A percentile compares a stretch with the other conserved stretches of the same genome.
Conservation (phyloP, 2,797 vertebrate genomes). For the Eulemur rubriventer region DNA sequence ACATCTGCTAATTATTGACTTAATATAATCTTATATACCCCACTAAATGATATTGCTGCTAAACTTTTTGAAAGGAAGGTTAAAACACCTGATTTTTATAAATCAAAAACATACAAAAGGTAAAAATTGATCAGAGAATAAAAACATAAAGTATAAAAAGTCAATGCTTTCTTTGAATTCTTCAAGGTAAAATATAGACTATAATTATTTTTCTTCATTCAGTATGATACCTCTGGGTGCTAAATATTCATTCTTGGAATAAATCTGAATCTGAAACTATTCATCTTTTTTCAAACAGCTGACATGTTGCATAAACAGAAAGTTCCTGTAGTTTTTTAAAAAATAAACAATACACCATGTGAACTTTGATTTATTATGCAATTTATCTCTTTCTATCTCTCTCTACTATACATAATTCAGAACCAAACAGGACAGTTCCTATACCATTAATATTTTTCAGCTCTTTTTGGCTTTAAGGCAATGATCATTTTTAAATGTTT, state of each 20-base stretch:
- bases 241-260: constrained; percentile 86
- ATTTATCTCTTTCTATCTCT: constrained; percentile 88
- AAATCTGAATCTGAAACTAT: constrained; percentile 85
- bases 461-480: constrained; percentile 85
- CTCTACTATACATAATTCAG: constrained; percentile 86
- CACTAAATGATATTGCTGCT: constrained; percentile 26
- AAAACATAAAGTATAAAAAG: constrained; percentile 76
- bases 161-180: constrained; percentile 72
- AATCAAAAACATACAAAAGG: constrained; percentile 73
- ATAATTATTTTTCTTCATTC: constrained; percentile 84
- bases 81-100: constrained; percentile 74
- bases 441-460: constrained; percentile 87
- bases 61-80: constrained; percentile 68
- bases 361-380: constrained; percentile 88
- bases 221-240: constrained; percentile 75
- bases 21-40: constrained; percentile 57
- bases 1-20: constrained; percentile 69
- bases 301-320: constrained; percentile 86
- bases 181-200: constrained; percentile 77
- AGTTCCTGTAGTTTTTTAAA: constrained; percentile 77
- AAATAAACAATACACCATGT: constrained; percentile 85
- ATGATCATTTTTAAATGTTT: constrained; percentile 88
- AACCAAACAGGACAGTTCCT: constrained; percentile 82
- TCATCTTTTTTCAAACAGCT: constrained; percentile 85
- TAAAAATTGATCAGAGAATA: constrained; percentile 76